phyloP scores from a whole-genome alignment of 2,113 vertebrate species.

The Isurus oxyrinchus region DNA sequence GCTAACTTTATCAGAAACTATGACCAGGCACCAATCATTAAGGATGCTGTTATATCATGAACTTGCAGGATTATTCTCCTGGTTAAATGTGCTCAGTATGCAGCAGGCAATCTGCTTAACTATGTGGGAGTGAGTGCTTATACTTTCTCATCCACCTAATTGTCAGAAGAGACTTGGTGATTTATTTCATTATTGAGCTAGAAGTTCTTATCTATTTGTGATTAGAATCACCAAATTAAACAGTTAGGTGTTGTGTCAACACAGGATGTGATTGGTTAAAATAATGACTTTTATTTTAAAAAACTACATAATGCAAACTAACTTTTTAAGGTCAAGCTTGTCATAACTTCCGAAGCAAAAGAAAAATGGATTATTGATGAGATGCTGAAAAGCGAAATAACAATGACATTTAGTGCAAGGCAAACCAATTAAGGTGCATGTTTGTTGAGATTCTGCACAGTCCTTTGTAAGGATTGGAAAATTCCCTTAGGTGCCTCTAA shows the following conservation, averaged over 20 bases:
- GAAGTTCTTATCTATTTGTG: background rate
- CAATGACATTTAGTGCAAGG: conserved; percentile 32
- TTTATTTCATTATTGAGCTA: background rate
- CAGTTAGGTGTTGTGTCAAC: background rate
- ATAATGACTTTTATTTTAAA: background rate
- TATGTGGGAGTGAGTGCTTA: background rate
- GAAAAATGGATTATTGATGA: conserved; percentile 22
- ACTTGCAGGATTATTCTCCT: background rate
- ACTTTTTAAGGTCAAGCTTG: conserved; percentile 27
- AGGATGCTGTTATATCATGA: background rate
- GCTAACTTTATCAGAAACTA: background rate
- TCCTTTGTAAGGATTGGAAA: background rate
- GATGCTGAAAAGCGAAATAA: background rate
- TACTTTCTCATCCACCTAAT: background rate
- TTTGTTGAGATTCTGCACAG: conserved; percentile 12
- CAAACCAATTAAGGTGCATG: conserved; percentile 7
- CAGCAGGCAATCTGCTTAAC: background rate
- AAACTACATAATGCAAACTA: background rate
- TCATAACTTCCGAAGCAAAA: conserved; percentile 8
- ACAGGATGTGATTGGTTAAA: background rate
- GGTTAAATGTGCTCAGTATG: background rate
- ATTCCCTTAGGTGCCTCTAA: background rate
- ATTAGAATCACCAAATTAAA: background rate
- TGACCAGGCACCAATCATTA: background rate
- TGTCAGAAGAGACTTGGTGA: background rate